These are phyloP conservation scores for Gymnodraco acuticeps DNA, from an alignment of 2,797 vertebrate genomes.

Conservation along the genomic window DNA sequence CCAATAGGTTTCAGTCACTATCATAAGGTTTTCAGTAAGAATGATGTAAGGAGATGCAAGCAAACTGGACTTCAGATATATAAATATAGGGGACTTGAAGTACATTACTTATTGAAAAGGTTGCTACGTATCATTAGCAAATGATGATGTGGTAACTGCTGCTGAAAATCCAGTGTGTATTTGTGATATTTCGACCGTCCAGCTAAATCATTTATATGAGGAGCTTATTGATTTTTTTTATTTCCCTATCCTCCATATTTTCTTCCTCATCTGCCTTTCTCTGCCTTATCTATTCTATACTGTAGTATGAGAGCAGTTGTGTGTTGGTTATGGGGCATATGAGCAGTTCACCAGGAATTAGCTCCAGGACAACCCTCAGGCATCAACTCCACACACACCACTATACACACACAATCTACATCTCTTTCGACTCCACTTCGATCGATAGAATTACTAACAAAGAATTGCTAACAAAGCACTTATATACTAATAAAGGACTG, in stretches of 20 bases:
- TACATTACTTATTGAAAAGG: neutral
- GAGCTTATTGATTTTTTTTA: conserved; percentile 6
- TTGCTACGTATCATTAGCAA: neutral
- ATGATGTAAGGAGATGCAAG: neutral
- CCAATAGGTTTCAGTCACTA: neutral
- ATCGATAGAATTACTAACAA: no score
- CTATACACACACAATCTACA: conserved; percentile 17
- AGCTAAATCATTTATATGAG: conserved; percentile 25
- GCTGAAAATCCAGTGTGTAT: conserved; percentile 6
- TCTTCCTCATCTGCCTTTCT: neutral
- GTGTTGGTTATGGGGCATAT: conserved; percentile 12
- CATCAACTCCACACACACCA: conserved; percentile 16
- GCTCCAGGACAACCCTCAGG: conserved; percentile 58
- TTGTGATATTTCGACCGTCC: conserved; percentile 24
- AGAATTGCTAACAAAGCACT: no score
- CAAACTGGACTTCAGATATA: neutral
- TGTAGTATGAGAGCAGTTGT: neutral
- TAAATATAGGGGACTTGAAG: neutral
- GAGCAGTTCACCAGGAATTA: conserved; percentile 33
- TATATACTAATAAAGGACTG: no score
- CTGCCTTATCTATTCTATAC: neutral
- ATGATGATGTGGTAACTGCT: neutral
- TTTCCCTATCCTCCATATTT: neutral
- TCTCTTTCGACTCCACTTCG: no score
- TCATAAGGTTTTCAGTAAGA: neutral